Percentiles rank a stretch among this genome's conserved stretches.
These are phyloP conservation scores for Lasiurus cinereus DNA, from an alignment of 2,113 vertebrate genomes.

Conservation along the genomic window DNA sequence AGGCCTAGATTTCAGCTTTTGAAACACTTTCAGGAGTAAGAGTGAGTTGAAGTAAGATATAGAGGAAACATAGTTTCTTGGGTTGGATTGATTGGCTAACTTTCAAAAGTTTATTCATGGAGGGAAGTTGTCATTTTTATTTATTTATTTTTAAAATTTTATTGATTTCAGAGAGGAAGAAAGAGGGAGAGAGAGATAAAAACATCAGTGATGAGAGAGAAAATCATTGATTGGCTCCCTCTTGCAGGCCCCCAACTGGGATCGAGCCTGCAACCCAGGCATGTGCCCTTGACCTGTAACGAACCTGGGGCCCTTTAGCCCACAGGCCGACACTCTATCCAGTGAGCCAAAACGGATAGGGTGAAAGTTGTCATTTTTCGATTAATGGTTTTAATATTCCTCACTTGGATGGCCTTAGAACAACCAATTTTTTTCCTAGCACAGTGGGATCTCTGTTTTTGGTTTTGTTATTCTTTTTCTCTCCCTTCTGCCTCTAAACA, in stretches of 20 bases:
- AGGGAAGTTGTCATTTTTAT: not conserved
- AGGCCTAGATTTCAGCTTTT: not conserved
- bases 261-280: no score
- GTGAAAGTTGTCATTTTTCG: not conserved
- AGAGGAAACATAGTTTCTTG: not conserved
- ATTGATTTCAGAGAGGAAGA: no score
- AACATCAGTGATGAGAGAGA: no score
- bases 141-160: no score
- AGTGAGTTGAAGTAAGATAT: not conserved
- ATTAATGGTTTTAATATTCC: conserved; percentile 15
- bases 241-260: no score
- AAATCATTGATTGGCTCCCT: no score
- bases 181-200: no score
- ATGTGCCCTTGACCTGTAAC: no score
- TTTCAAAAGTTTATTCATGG: not conserved
- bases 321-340: no score
- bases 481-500: not conserved
- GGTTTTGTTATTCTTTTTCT: not conserved
- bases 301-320: no score
- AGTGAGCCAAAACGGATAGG: no score
- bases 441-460: not conserved
- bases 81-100: not conserved
- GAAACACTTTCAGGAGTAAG: not conserved
- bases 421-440: not conserved
- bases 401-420: not conserved